Evolutionary conservation across 2,113 vertebrate genomes (phyloP), one percentile per base, ranked within the genome.

Genomic region (Australoheros scitulus): DNA sequence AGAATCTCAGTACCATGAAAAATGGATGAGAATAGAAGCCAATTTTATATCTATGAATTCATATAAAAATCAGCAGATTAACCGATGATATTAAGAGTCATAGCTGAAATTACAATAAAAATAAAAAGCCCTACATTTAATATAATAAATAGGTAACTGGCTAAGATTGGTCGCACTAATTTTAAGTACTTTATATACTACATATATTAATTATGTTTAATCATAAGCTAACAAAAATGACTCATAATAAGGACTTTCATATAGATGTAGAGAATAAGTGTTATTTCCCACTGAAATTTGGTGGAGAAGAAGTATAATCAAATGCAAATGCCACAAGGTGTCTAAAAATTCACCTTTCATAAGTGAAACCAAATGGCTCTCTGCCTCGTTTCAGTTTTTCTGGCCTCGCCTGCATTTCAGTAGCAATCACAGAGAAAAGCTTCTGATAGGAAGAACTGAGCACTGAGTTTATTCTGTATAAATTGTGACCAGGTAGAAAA

Each of bases 301-400:
- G 58, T 14, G 11, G 26, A 84, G 55, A 6, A 18, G 13, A 18
- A 58, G 14, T 34, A 26, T 60, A 43, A 57, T 57, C 29, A 11
- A 74, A 63, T 61, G 56, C 32, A 83, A 83, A 70, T n/a, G 29
- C 11, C 57, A 20, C 20, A 15, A 20, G 56, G 29, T 3, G 11
- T 77, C 11, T 61, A 36, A 41, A 78, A 70, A 70, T 5, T n/a
- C 47, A 32, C 68, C 47, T 72, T 72, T 57, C 63, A 68, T 55
- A 70, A 43, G 55, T 70, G 78, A 68, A 68, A 56, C 78, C 61
- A 57, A 79, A 79, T 18, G 57, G 13, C 57, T 79, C 47, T 74
- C 47, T 18, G 52, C 55, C 29, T 83, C 11, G 2, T 70, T 55
- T 78, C 32, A 56, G 63, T 63, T 61, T 61, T 55, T 24, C 72